These are phyloP conservation scores for Conchocele bisecta DNA, from an alignment of 2,888 invertebrate species.

Conservation along the genomic window DNA sequence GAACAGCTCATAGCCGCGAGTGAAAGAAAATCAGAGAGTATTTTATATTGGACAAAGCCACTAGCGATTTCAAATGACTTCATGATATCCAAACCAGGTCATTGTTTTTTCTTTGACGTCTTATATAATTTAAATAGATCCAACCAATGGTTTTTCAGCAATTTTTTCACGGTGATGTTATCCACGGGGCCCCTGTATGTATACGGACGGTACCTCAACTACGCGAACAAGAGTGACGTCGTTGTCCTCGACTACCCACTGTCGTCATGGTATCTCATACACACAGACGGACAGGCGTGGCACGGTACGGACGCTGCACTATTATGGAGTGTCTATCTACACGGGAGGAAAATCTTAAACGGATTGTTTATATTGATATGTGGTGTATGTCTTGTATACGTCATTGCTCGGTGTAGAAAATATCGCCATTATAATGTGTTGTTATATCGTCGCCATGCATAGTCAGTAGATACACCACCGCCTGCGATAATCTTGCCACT, in stretches of 20 bases:
- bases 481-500: too few species aligned
- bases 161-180: conserved; percentile 36
- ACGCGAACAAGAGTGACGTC: not conserved
- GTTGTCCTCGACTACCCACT: conserved; percentile 1
- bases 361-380: too few species aligned
- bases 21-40: not conserved
- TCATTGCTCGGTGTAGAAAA: too few species aligned
- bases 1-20: not conserved
- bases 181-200: conserved; percentile 46
- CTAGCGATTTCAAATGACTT: conserved; percentile 34
- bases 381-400: too few species aligned
- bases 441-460: too few species aligned
- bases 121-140: conserved; percentile 24
- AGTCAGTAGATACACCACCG: too few species aligned
- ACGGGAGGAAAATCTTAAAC: too few species aligned
- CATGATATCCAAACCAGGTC: conserved; percentile 35
- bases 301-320: conserved; percentile 33
- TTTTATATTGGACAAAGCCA: conserved; percentile 33
- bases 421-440: too few species aligned
- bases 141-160: conserved; percentile 24
- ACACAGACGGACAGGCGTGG: conserved; percentile 39
- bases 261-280: conserved; percentile 26
- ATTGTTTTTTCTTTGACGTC: conserved; percentile 28
- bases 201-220: conserved; percentile 7
- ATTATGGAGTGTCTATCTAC: conserved; percentile 43